Percentiles rank a stretch among this genome's conserved stretches.
phyloP scores from a whole-genome alignment of 1,140 invertebrate genomes.

The Heliconius hermathena region DNA sequence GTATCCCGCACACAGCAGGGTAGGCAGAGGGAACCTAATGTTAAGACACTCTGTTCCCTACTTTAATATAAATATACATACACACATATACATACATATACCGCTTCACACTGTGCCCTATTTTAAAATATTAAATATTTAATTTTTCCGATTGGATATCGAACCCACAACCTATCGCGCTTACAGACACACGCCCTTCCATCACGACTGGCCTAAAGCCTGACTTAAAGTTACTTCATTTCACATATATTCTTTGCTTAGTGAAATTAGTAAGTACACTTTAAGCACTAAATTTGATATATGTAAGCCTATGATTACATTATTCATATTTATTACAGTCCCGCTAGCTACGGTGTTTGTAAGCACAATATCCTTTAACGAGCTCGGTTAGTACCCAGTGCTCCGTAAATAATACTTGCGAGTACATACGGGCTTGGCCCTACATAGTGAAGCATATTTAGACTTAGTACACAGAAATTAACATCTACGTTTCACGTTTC shows the following conservation, averaged over 20 bases:
- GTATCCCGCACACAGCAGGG: too few relatives aligned
- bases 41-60: too few relatives aligned
- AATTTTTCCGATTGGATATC: too few relatives aligned
- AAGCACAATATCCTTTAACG: constrained; percentile 43
- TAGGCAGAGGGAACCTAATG: too few relatives aligned
- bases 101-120: too few relatives aligned
- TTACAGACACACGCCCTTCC: too few relatives aligned
- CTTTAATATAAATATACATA: too few relatives aligned
- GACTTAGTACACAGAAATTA: constrained; percentile 19
- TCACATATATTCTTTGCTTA: background rate
- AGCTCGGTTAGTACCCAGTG: constrained; percentile 38
- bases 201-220: too few relatives aligned
- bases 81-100: too few relatives aligned
- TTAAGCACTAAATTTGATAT: constrained; percentile 10
- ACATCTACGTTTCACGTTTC: background rate
- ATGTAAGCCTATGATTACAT: constrained; percentile 17
- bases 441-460: constrained; percentile 20
- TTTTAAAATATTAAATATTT: too few relatives aligned
- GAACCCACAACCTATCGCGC: too few relatives aligned
- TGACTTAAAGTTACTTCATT: too few relatives aligned
- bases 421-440: constrained; percentile 30
- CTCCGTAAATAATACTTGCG: constrained; percentile 41
- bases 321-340: constrained; percentile 30
- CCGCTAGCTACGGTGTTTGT: constrained; percentile 25
- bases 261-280: constrained; percentile 10